A percentile compares a stretch with the other conserved stretches of the same genome.
Evolutionary conservation across 2,797 vertebrate genomes (phyloP).

Genomic region (Helostoma temminkii): DNA sequence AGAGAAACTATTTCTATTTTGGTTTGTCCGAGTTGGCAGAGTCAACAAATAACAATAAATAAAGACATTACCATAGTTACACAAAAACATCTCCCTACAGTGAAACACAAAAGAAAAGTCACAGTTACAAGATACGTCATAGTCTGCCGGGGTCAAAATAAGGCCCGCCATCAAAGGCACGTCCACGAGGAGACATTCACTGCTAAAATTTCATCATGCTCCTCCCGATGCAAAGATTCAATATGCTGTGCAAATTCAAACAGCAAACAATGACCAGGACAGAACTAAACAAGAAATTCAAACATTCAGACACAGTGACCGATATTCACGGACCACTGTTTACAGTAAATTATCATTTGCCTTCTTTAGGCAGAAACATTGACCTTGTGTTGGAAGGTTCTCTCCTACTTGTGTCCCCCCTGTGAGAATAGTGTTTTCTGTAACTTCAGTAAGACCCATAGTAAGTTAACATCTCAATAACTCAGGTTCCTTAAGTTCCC

Average conservation of each 20-base stretch:
- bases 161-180: conserved; percentile 73
- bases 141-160: conserved; percentile 33
- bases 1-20: conserved; percentile 58
- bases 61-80: conserved; percentile 61
- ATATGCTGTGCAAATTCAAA: conserved; percentile 59
- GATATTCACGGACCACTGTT: conserved; percentile 26
- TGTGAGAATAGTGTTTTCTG: conserved; percentile 11
- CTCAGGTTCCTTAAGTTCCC: conserved; percentile 4
- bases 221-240: conserved; percentile 26
- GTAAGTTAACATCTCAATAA: neutral
- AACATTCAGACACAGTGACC: conserved; percentile 57
- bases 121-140: conserved; percentile 67
- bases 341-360: conserved; percentile 39
- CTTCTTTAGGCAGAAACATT: neutral
- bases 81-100: conserved; percentile 54
- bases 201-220: conserved; percentile 34
- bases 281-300: conserved; percentile 28
- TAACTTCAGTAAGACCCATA: conserved; percentile 11
- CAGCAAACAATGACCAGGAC: conserved; percentile 45
- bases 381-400: conserved; percentile 13
- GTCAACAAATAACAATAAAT: conserved; percentile 76
- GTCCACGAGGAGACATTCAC: conserved; percentile 59
- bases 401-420: neutral
- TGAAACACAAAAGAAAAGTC: conserved; percentile 56
- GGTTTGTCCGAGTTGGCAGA: conserved; percentile 52